Conservation (phyloP, 2,113 vertebrate species). For the Mormyrus lacerda region DNA sequence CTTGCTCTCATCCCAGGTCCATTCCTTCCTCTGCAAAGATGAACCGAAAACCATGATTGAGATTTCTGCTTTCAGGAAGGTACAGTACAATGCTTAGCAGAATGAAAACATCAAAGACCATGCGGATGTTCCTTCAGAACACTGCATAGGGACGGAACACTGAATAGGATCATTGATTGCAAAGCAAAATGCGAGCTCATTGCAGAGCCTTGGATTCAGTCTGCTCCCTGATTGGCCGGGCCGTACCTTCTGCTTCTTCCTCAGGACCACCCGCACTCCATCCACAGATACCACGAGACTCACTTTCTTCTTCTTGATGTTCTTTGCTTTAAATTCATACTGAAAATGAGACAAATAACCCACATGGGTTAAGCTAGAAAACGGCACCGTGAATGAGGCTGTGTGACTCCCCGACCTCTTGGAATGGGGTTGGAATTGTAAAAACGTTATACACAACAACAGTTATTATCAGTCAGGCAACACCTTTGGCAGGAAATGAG, state of each 20-base stretch:
- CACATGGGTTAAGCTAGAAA: not conserved
- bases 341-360: slow-evolving; percentile 36
- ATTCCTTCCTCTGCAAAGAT: slow-evolving; percentile 71
- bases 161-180: not conserved
- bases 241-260: slow-evolving; percentile 75
- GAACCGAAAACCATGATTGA: not conserved
- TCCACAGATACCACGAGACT: slow-evolving; percentile 78
- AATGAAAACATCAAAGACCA: not conserved
- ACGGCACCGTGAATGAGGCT: not conserved
- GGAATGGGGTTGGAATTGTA: not conserved
- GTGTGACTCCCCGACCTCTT: too few species aligned
- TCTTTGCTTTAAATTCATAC: slow-evolving; percentile 90
- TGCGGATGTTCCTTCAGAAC: not conserved
- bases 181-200: not conserved
- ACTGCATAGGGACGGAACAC: not conserved
- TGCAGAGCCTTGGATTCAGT: not conserved
- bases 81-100: not conserved
- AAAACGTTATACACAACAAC: slow-evolving; percentile 6
- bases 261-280: slow-evolving; percentile 66
- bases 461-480: slow-evolving; percentile 26
- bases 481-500: slow-evolving; percentile 17
- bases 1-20: slow-evolving; percentile 73
- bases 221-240: not conserved
- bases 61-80: not conserved
- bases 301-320: slow-evolving; percentile 84